Conservation (phyloP, 2,888 invertebrate genomes). For the Nesidiocoris tenuis region DNA sequence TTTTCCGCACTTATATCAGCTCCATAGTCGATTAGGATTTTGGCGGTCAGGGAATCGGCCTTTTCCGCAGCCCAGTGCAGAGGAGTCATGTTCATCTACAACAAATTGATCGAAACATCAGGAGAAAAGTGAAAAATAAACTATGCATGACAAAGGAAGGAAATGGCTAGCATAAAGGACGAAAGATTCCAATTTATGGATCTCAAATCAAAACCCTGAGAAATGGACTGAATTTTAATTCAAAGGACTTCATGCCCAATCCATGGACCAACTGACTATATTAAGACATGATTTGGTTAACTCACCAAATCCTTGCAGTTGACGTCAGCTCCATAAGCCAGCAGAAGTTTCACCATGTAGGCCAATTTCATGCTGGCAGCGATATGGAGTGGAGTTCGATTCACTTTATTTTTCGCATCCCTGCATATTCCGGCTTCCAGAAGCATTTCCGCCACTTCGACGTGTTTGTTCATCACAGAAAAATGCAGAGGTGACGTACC, state of each 20-base stretch:
- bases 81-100: constrained; percentile 82
- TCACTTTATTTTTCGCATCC: constrained; percentile 88
- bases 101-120: no score
- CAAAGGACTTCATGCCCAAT: no score
- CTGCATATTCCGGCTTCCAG: constrained; percentile 82
- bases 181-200: no score
- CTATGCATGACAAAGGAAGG: no score
- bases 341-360: constrained; percentile 68
- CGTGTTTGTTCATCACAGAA: constrained; percentile 78
- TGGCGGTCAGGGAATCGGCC: constrained; percentile 69
- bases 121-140: no score
- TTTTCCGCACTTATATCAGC: constrained; percentile 69
- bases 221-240: no score
- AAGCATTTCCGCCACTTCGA: constrained; percentile 75
- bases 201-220: no score
- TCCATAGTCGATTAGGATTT: constrained; percentile 69
- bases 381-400: constrained; percentile 86
- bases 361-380: constrained; percentile 83
- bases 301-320: constrained; percentile 66
- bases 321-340: constrained; percentile 69
- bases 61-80: constrained; percentile 92
- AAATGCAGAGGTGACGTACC: constrained; percentile 88
- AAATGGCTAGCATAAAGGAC: no score
- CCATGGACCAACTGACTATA: no score
- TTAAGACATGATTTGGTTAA: no score